Base-by-base conservation (phyloP, 2,888 invertebrate species). In the Caenorhabditis panamensis region DNA sequence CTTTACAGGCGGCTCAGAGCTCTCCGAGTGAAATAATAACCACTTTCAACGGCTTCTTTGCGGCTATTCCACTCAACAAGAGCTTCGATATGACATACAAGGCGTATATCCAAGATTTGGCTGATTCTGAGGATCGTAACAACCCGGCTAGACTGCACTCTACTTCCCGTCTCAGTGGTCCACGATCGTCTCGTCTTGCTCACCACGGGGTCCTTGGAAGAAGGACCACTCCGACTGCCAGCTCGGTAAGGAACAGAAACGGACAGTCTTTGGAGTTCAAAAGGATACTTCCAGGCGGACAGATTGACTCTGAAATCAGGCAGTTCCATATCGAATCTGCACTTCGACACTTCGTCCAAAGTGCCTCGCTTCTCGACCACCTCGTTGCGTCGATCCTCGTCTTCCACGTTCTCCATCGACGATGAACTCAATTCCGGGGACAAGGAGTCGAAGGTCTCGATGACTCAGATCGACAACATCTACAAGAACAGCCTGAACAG, bases 41-140 rank as follows among this genome's bases (percentile, higher is more conserved):
- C 9, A 72, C 72, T 16, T 72, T 72, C 63, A 64, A 64, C 53
- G 22, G 47, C 31, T 72, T 72, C 31, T 64, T 72, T 58, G 31
- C 44, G 18, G 31, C 63, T n/a, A 24, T 72, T 58, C 72, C 72
- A 11, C n/a, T 28, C 20, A 58, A 72, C 49, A 72, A 64, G n/a
- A 72, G 72, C 31, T 72, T 64, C 18, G 72, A 72, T 9, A 72
- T 72, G 72, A 44, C 63, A 16, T 72, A 72, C 63, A 72, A 64
- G 58, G 72, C 63, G 1, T 72, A 72, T 37, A 47, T 72, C 18
- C 47, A 62, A 26, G 72, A 72, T 37, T 31, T 64, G 36, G 72
- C 56, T 9, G 72, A 72, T 26, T 41, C 36, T 16, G 72, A 63
- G 13, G 63, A 63, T 16, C 63, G 64, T 9, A 3, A 1, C 3